Evolutionary conservation across 2,888 invertebrate species (phyloP).

Genomic region (Bellardia pandia): DNA sequence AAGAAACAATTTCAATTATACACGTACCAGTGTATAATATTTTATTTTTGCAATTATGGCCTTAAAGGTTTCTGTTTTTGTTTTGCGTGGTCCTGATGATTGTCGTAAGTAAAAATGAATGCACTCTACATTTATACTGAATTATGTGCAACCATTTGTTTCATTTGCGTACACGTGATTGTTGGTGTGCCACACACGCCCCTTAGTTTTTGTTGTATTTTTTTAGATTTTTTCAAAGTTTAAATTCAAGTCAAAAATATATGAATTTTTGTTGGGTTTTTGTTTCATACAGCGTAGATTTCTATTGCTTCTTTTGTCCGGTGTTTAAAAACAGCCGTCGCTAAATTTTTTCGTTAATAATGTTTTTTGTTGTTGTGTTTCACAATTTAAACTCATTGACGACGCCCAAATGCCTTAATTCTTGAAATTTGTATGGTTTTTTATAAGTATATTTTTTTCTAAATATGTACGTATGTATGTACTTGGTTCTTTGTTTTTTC

Average conservation of each 20-base stretch:
- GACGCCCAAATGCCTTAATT: slow-evolving; percentile 68
- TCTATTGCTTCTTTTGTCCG: slow-evolving; percentile 60
- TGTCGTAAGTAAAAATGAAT: slow-evolving; percentile 22
- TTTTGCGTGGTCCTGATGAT: background rate
- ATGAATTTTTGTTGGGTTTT: slow-evolving; percentile 59
- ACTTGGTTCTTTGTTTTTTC: slow-evolving; percentile 28
- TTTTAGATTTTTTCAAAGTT: slow-evolving; percentile 35
- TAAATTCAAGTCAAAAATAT: slow-evolving; percentile 16
- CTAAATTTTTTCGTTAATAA: slow-evolving; percentile 23
- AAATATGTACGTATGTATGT: too few relatives aligned
- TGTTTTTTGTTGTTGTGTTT: slow-evolving; percentile 30
- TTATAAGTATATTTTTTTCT: background rate
- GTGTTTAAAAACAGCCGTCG: slow-evolving; percentile 66
- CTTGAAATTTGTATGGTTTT: slow-evolving; percentile 19
- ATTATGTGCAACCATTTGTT: background rate
- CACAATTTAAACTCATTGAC: slow-evolving; percentile 47
- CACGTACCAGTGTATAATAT: too few relatives aligned
- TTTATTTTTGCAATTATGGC: slow-evolving; percentile 7
- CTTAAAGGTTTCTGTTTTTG: background rate
- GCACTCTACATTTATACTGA: slow-evolving; percentile 4
- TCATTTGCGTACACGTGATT: slow-evolving; percentile 2
- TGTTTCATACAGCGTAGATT: slow-evolving; percentile 67
- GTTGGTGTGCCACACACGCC: slow-evolving; percentile 51
- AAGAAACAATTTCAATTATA: background rate
- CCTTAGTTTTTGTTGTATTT: slow-evolving; percentile 22